phyloP scores from a whole-genome alignment of 2,797 vertebrate genomes.

The Betta splendens region DNA sequence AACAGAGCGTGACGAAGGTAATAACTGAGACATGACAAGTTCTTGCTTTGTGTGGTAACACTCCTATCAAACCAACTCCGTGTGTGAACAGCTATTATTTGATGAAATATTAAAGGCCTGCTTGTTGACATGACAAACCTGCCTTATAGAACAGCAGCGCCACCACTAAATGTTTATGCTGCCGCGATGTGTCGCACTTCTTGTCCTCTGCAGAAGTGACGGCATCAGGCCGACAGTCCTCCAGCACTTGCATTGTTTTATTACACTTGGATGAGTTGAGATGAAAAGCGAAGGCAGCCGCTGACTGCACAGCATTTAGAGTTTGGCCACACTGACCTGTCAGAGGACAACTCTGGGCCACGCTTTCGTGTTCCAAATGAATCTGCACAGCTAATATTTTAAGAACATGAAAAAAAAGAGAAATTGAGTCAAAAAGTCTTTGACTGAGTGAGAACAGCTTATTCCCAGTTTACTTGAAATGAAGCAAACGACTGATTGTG shows the following conservation, averaged over 20 bases:
- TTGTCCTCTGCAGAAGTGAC: constrained; percentile 83
- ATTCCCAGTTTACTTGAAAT: no score
- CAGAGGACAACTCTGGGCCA: constrained; percentile 64
- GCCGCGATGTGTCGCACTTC: constrained; percentile 76
- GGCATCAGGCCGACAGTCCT: constrained; percentile 79
- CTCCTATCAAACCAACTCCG: constrained; percentile 24
- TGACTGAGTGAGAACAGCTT: not conserved
- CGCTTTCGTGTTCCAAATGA: not conserved
- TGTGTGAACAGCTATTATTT: constrained; percentile 42
- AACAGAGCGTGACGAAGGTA: constrained; percentile 65
- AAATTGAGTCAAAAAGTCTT: constrained; percentile 8
- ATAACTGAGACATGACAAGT: constrained; percentile 65
- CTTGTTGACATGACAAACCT: constrained; percentile 28
- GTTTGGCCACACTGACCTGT: constrained; percentile 83
- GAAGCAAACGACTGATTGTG: constrained; percentile 30
- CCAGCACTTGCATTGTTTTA: constrained; percentile 89
- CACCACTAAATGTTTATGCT: constrained; percentile 12
- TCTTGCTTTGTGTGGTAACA: constrained; percentile 42
- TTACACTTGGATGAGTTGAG: constrained; percentile 89
- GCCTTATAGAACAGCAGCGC: constrained; percentile 6
- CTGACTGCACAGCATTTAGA: constrained; percentile 81
- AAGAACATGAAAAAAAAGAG: not conserved
- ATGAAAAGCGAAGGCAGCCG: constrained; percentile 90
- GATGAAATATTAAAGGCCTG: constrained; percentile 24
- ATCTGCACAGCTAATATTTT: not conserved